Evolutionary conservation across 2,888 invertebrate genomes (phyloP), one percentile per base, ranked within the genome.

Genomic region (Cerastoderma edule): DNA sequence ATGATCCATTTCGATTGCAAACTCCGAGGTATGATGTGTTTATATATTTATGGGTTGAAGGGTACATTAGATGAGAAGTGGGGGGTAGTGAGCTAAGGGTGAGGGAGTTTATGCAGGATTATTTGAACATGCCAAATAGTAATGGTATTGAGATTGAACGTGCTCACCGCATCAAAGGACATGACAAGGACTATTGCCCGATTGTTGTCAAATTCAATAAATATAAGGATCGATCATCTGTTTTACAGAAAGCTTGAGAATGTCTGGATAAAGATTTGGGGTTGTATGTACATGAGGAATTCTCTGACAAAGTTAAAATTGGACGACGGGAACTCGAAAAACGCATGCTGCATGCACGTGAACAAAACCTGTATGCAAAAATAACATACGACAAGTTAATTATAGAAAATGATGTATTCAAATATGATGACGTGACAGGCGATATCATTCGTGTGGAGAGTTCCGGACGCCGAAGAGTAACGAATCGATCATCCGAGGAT

Each of bases 181-280:
- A n/a, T 13, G n/a, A 50, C n/a, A 50, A 8, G n/a, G n/a, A 50
- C 22, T 6, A 5, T 13, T 50, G 50, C n/a, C 50, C 50, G 5
- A 50, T 50, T n/a, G 22, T 50, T n/a, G 50, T 50, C 50, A 50
- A 50, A n/a, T 50, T 50, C 22, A 5, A 16, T 13, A 50, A n/a
- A n/a, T 50, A 13, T n/a, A 50, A 50, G n/a, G 50, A 13, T 13
- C 8, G 50, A 16, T 50, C 10, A 13, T 8, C 8, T n/a, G n/a
- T 50, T 50, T 50, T 8, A 50, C 8, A 50, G n/a, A 50, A n/a
- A n/a, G 50, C 50, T 8, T n/a, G 50, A 50, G 50, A 50, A 50
- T n/a, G n/a, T 50, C n/a, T 50, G 22, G 50, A n/a, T n/a, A 50
- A 22, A 50, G n/a, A n/a, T 8, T 50, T 22, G 50, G 50, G n/a